Conservation (phyloP, 2,888 invertebrate genomes). For the Watsonalla binaria region DNA sequence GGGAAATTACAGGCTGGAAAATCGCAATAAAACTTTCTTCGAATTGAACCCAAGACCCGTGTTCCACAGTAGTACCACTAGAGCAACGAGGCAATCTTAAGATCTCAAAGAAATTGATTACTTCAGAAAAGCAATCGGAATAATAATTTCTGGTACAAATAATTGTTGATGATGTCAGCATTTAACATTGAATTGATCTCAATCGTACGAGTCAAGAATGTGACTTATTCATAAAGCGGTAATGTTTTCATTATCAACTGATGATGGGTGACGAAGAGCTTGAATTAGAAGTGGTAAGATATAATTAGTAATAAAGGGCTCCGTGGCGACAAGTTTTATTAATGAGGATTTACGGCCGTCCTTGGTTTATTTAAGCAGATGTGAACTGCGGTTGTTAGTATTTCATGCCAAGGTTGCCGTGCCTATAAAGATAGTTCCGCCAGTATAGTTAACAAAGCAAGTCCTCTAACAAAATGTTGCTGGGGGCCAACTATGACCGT, state of each 20-base stretch:
- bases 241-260: slow-evolving; percentile 2
- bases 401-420: not conserved
- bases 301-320: not conserved
- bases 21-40: no score
- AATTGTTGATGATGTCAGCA: slow-evolving; percentile 43
- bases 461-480: not conserved
- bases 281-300: not conserved
- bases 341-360: not conserved
- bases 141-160: slow-evolving; percentile 33
- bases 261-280: not conserved
- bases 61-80: no score
- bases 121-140: slow-evolving; percentile 12
- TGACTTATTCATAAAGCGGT: slow-evolving; percentile 24
- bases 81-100: no score
- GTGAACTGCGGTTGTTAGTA: not conserved
- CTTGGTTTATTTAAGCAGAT: not conserved
- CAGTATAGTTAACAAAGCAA: not conserved
- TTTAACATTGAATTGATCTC: slow-evolving; percentile 39
- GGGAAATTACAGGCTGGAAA: no score
- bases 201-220: slow-evolving; percentile 34
- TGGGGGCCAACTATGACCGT: not conserved
- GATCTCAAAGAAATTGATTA: not conserved
- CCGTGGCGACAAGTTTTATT: not conserved
- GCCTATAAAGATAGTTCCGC: not conserved
- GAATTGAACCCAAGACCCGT: no score